Base-by-base conservation (phyloP, 1,140 invertebrate genomes). In the Centruroides sculpturatus region DNA sequence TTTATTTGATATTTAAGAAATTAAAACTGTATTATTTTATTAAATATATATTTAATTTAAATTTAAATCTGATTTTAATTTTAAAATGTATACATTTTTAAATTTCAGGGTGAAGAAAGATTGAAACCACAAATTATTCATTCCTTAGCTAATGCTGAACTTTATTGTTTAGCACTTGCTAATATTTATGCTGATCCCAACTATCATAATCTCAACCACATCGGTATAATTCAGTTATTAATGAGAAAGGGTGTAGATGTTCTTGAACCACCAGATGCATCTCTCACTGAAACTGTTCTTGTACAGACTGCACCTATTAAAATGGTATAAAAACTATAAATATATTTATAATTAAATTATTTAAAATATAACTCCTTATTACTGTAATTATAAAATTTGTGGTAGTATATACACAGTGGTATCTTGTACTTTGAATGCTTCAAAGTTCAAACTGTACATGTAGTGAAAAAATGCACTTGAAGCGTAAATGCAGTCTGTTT, bases 111-210 rank as follows among this genome's bases (percentile, higher is more conserved):
- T 72, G 85, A 87, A 73, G 88, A 95, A 75, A 88, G 92, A 70
- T 79, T 98, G 61, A 95, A 95, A 74, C 92, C 93, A 52, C 85
- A 91, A 65, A 87, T 98, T 66, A 84, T 92, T 50, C 88, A 93
- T 68, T 82, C 85, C 36, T 77, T 99, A 67, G 89, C 91, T 63
- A 96, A 89, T 78, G 93, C 92, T 64, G 93, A 97, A 74, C 79
- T 98, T 23, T 99, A 98, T 78, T 95, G 92, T 75, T 80, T 92
- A 73, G 92, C 92, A 54, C 79, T 97, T 73, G 86, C 88, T 66
- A 95, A 93, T 77, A 92, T 98, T 75, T 98, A 98, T 76, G 89
- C 89, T 56, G 93, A 98, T 79, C 91, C 90, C 59, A 92, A 93
- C 75, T 92, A 92, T 75, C 85, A 92, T 77, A 91, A 89, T 77